phyloP scores from a whole-genome alignment of 2,113 vertebrate species.

The Rhinogobius similis region DNA sequence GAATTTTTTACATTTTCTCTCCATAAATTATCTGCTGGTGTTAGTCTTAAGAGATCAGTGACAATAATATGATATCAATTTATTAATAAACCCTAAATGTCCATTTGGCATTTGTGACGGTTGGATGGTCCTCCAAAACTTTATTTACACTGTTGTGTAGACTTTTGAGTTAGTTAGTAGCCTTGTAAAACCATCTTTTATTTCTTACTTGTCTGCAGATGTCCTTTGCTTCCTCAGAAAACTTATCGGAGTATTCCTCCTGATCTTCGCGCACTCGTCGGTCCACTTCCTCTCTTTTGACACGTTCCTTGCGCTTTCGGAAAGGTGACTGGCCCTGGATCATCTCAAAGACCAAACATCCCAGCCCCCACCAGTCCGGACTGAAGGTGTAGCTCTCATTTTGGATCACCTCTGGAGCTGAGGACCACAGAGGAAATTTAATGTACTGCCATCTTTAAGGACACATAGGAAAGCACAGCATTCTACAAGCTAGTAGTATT shows the following conservation, averaged over 20 bases:
- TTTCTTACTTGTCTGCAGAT: conserved; percentile 88
- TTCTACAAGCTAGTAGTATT: neutral
- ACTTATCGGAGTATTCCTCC: conserved; percentile 86
- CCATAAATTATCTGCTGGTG: too few species aligned
- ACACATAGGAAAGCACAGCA: neutral
- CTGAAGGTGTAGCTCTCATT: conserved; percentile 87
- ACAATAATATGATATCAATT: too few species aligned
- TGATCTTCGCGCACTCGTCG: conserved; percentile 83
- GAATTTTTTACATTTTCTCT: too few species aligned
- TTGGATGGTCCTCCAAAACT: too few species aligned
- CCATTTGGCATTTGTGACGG: too few species aligned
- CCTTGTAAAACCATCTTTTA: neutral
- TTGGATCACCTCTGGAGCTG: conserved; percentile 92
- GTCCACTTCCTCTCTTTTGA: conserved; percentile 87
- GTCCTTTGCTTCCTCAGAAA: conserved; percentile 85
- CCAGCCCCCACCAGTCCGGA: conserved; percentile 94
- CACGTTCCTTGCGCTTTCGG: conserved; percentile 86
- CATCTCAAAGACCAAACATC: conserved; percentile 93
- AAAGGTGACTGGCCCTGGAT: conserved; percentile 92
- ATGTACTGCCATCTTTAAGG: neutral
- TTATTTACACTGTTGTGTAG: too few species aligned
- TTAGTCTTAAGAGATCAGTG: too few species aligned
- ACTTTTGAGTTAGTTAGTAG: too few species aligned
- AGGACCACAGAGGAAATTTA: neutral
- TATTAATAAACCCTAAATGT: too few species aligned